phyloP scores from a whole-genome alignment of 1,140 invertebrate species.

The Calycopis cecrops region DNA sequence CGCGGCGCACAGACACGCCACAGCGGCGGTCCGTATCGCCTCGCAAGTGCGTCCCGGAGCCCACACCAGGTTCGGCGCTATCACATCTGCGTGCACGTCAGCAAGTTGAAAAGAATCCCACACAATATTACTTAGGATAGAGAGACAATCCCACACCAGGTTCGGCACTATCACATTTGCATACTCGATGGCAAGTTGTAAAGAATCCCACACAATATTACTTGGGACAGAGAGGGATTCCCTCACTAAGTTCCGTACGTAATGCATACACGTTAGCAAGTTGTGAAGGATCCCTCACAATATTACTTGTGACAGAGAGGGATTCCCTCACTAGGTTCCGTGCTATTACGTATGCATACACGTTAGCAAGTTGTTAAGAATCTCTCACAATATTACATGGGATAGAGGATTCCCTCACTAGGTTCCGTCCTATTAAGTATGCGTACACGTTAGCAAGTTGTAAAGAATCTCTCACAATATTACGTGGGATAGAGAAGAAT shows the following conservation, averaged over 20 bases:
- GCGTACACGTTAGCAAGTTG: conserved; percentile 16
- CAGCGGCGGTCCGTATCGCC: conserved; percentile 86
- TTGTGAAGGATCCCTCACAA: background rate
- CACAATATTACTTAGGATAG: background rate
- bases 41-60: conserved; percentile 86
- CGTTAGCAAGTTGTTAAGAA: too few species aligned
- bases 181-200: conserved; percentile 7
- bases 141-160: conserved; percentile 84
- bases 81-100: conserved; percentile 71
- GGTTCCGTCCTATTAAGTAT: conserved; percentile 83
- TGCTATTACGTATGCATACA: too few species aligned
- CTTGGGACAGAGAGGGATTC: conserved; percentile 21
- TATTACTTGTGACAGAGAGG: background rate
- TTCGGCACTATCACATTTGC: conserved; percentile 83
- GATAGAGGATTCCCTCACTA: too few species aligned
- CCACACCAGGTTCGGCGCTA: conserved; percentile 88
- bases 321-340: too few species aligned
- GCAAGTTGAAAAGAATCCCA: background rate
- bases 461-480: background rate
- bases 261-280: conserved; percentile 61
- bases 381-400: too few species aligned
- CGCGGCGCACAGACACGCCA: conserved; percentile 83
- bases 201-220: background rate
- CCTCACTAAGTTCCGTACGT: conserved; percentile 86
- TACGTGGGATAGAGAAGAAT: background rate